Percentiles rank a stretch among this genome's conserved stretches.
phyloP scores from a whole-genome alignment of 2,888 invertebrate species.

The Hirtodrosophila histrioides region DNA sequence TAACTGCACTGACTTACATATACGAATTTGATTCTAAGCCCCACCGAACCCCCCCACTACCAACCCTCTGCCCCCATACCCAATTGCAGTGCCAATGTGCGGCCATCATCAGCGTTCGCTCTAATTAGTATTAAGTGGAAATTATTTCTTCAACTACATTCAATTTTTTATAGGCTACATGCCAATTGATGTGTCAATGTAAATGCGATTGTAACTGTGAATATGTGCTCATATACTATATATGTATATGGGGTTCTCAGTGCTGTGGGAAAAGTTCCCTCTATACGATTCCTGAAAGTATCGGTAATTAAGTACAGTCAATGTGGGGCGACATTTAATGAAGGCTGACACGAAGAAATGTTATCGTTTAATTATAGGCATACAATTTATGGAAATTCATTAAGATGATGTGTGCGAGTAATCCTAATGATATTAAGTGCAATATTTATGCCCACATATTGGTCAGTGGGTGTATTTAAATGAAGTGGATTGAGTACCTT shows the following conservation, averaged over 20 bases:
- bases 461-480: constrained; percentile 18
- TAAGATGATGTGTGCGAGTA: constrained; percentile 47
- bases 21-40: constrained; percentile 54
- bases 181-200: constrained; percentile 60
- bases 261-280: constrained; percentile 41
- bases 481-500: constrained; percentile 5
- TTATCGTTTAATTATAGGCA: constrained; percentile 71
- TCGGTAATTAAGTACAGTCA: constrained; percentile 60
- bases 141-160: constrained; percentile 72
- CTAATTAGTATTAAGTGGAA: constrained; percentile 79
- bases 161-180: constrained; percentile 57
- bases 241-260: constrained; percentile 1
- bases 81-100: constrained; percentile 48
- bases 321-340: constrained; percentile 47
- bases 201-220: constrained; percentile 14
- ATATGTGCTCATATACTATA: constrained; percentile 1
- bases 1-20: constrained; percentile 74
- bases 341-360: constrained; percentile 60
- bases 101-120: constrained; percentile 54
- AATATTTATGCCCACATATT: constrained; percentile 34
- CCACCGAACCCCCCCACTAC: neutral
- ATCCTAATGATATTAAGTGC: constrained; percentile 26
- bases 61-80: neutral
- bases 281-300: constrained; percentile 27
- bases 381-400: constrained; percentile 75